Base-by-base conservation (phyloP, 2,113 vertebrate species). In the Lophura nycthemera region DNA sequence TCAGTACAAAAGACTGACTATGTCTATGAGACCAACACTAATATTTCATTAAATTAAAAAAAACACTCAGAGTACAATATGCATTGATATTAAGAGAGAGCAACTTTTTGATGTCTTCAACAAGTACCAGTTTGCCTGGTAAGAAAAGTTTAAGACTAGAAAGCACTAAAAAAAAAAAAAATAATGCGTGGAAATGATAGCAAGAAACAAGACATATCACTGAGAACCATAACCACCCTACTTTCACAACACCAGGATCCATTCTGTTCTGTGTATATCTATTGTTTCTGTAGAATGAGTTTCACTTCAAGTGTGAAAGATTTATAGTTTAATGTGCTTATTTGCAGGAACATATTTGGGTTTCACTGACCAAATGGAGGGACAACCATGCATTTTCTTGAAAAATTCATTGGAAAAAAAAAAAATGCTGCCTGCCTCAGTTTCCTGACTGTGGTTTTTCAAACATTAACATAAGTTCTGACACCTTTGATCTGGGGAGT, bases 391-490 rank as follows among this genome's bases (percentile, higher is more conserved):
- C 10, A 25, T 83, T 76, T 88, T 32, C 50, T 57, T 36, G 7
- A 83, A 88, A 83, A 74, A 64, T 20, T 69, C 14, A 22, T 10
- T 70, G 50, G n/a, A n/a, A n/a, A 47, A 69, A 45, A 76, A 70
- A 38, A 59, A n/a, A 57, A 20, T 5, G 3, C 24, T 34, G 47
- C 24, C 25, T 69, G 7, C 42, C 16, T 65, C 4, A 0, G 12
- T 76, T 92, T 88, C 67, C 67, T 76, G 54, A 27, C 40, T 47
- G 43, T 40, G n/a, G 40, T 70, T 82, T 32, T 89, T 91, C 63
- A 70, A 85, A 91, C 0, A 0, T 19, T 32, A 1, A 10, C 0
- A 0, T 13, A 75, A 30, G 24, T n/a, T 95, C 92, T 92, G 10
- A 34, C 54, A 76, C 24, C 36, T 94, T 73, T 85, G 60, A 48